phyloP scores from a whole-genome alignment of 2,113 vertebrate species.

The Mobula hypostoma region DNA sequence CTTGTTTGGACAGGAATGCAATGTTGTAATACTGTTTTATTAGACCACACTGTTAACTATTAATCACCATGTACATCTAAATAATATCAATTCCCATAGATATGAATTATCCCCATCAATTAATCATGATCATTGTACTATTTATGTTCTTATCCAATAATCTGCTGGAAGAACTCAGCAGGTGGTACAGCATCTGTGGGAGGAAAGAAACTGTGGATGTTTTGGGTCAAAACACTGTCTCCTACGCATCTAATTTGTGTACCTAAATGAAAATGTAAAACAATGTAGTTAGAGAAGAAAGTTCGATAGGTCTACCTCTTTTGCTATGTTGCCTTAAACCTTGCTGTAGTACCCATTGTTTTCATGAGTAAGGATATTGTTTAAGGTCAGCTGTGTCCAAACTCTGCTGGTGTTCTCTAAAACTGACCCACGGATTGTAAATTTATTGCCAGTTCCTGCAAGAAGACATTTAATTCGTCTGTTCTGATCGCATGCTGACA shows the following conservation, averaged over 20 bases:
- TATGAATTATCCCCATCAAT: background rate
- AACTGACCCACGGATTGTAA: background rate
- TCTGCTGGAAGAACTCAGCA: too few species aligned
- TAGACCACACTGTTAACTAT: background rate
- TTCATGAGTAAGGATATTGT: too few species aligned
- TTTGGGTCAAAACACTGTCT: background rate
- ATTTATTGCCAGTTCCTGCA: background rate
- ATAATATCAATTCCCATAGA: background rate
- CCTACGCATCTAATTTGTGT: background rate
- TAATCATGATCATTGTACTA: too few species aligned
- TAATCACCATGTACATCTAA: background rate
- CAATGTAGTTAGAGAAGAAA: background rate
- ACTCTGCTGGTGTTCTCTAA: too few species aligned
- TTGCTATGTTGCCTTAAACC: too few species aligned
- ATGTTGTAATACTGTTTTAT: background rate
- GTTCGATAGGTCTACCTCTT: background rate
- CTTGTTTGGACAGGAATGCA: background rate
- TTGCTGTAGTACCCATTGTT: too few species aligned
- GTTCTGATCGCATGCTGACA: background rate
- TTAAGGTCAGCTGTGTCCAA: background rate
- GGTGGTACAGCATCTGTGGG: too few species aligned
- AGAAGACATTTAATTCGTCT: background rate
- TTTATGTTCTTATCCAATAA: too few species aligned
- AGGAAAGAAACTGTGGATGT: too few species aligned
- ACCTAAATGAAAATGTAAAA: background rate